A percentile compares a stretch with the other conserved stretches of the same genome.
These are phyloP conservation scores for Folsomia manolachei DNA, from an alignment of 2,888 invertebrate genomes.

Conservation along the genomic window DNA sequence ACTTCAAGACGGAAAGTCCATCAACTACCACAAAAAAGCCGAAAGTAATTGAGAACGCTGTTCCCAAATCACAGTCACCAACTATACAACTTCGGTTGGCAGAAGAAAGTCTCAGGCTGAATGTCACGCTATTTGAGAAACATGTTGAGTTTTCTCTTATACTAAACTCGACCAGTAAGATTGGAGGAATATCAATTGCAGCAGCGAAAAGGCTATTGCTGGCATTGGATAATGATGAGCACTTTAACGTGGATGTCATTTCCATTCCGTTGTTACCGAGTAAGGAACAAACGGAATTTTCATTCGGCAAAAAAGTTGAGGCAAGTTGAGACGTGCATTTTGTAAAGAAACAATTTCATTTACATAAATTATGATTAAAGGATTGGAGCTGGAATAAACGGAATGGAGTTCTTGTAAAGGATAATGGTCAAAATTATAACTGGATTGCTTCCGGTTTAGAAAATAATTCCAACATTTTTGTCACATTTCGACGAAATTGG, in stretches of 20 bases:
- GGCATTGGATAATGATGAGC: background rate
- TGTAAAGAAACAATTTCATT: background rate
- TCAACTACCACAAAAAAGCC: background rate
- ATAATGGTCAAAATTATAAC: slow-evolving; percentile 2
- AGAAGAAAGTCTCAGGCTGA: background rate
- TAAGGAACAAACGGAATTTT: background rate
- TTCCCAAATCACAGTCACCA: background rate
- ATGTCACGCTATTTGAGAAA: background rate
- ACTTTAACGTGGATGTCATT: slow-evolving; percentile 1
- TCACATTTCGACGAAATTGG: background rate
- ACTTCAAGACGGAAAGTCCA: background rate
- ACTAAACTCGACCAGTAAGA: background rate
- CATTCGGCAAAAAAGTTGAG: background rate
- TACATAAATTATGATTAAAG: background rate
- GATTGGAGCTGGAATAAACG: slow-evolving; percentile 6
- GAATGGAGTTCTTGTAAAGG: slow-evolving; percentile 2
- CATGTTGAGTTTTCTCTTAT: background rate
- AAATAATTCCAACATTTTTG: background rate
- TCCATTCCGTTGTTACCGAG: background rate
- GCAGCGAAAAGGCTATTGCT: background rate
- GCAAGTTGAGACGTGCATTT: background rate
- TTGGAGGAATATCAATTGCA: too few species aligned
- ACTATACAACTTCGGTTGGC: background rate
- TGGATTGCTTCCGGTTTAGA: background rate
- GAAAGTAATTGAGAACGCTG: background rate